Base-by-base conservation (phyloP, 2,888 invertebrate genomes). In the Trissolcus brochymenae region DNA sequence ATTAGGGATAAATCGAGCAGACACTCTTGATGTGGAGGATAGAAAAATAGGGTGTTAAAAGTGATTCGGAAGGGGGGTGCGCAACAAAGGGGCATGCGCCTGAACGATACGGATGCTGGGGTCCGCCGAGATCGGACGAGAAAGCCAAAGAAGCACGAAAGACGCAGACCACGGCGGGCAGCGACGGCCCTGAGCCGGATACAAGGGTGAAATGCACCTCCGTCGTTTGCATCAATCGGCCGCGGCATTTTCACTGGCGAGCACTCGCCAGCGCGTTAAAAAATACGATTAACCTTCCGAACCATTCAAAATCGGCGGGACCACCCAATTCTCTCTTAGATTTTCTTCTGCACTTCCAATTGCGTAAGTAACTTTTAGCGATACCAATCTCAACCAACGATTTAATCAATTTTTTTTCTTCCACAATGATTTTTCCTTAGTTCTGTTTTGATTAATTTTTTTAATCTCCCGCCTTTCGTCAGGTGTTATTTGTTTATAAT, bases 121-220 rank as follows among this genome's bases (percentile, higher is more conserved):
- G 82, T 83, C 85, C 82, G 83, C 62, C 82, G 82, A 82, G 84
- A 85, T 86, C 84, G 83, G 85, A 83, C 82, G 83, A 83, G 85
- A 84, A 81, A 80, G 80, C 82, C 82, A 83, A 87, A 84, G 85
- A 86, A 84, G 84, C 81, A 82, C 81, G 81, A 79, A 82, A 83
- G 84, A 84, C 84, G 85, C 83, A 84, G 84, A 84, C 84, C 81
- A 81, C 84, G 82, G 82, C 79, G 81, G 84, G 82, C 84, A 86
- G 82, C 86, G 85, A 84, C 84, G 86, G 85, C 86, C 84, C 82
- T 82, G 84, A 82, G 87, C 84, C 86, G 86, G 81, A 82, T 81
- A 80, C 85, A 79, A 82, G 85, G 85, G 82, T 84, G 85, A 84
- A 82, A 86, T 85, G 85, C 84, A 79, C 84, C 83, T 81, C 81